Evolutionary conservation across 2,113 vertebrate species (phyloP).

Genomic region (Python bivittatus): DNA sequence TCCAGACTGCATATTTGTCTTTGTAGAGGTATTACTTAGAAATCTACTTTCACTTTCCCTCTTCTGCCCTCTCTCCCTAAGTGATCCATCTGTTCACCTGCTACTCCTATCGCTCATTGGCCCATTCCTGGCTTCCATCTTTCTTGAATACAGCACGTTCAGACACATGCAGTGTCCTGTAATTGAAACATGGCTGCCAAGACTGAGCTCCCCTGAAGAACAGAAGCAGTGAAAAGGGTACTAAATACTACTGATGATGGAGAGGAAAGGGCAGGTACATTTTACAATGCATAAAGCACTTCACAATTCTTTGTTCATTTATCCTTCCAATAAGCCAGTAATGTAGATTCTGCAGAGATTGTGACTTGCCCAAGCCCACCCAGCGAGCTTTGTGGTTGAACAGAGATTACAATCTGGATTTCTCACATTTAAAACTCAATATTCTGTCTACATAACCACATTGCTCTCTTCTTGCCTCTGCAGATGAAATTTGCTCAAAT

Average conservation of each 20-base stretch:
- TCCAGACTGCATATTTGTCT: neutral
- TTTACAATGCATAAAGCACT: neutral
- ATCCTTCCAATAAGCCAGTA: neutral
- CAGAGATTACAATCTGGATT: slow-evolving; percentile 1
- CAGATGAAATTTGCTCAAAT: neutral
- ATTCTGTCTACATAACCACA: slow-evolving; percentile 1
- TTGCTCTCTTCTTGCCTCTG: neutral
- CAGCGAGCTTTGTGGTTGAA: neutral
- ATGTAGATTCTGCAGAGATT: neutral
- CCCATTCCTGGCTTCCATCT: neutral
- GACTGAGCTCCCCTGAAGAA: neutral
- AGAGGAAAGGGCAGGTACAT: neutral
- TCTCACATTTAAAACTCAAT: slow-evolving; percentile 2
- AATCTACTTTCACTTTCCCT: neutral
- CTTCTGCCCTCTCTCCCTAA: neutral
- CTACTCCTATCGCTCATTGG: neutral
- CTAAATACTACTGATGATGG: neutral
- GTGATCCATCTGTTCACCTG: neutral
- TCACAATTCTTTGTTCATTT: slow-evolving; percentile 1
- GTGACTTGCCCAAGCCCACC: neutral
- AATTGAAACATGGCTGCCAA: neutral
- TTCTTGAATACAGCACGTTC: neutral
- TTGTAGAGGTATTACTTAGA: neutral
- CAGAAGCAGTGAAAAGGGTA: neutral
- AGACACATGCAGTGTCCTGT: too few relatives aligned